phyloP scores from a whole-genome alignment of 2,113 vertebrate genomes.

The Trogon melanurus region DNA sequence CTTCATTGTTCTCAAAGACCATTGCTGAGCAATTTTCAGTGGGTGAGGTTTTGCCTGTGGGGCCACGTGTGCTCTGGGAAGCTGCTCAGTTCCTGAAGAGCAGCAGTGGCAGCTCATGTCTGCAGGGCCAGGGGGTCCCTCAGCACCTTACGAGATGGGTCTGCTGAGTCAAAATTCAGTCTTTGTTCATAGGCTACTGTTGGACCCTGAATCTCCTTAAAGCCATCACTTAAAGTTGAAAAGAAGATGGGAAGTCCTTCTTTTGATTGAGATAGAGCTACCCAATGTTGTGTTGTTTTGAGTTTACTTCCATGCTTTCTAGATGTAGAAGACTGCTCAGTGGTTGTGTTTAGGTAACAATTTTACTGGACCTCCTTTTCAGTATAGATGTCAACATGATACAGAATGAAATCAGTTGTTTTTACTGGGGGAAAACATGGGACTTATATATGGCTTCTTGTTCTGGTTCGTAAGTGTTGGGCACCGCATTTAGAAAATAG shows the following conservation, averaged over 20 bases:
- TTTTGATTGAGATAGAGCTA: neutral
- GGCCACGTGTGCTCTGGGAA: neutral
- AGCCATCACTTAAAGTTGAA: neutral
- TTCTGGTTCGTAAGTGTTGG: neutral
- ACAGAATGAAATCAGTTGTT: neutral
- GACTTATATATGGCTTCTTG: neutral
- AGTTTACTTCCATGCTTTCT: neutral
- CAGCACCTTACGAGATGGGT: neutral
- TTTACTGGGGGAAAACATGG: neutral
- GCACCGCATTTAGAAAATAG: neutral
- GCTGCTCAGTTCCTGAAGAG: neutral
- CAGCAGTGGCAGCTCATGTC: accelerated
- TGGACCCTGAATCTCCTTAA: neutral
- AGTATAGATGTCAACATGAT: neutral
- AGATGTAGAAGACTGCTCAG: neutral
- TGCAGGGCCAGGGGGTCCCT: neutral
- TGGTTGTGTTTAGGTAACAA: neutral
- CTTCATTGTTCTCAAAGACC: neutral
- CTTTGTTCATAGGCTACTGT: neutral
- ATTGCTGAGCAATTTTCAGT: neutral
- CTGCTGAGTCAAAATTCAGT: neutral
- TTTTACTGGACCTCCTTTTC: neutral
- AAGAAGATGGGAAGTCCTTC: neutral
- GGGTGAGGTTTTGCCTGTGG: neutral
- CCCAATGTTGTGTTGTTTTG: neutral